Conservation (phyloP, 2,113 vertebrate species). For the Indicator indicator region DNA sequence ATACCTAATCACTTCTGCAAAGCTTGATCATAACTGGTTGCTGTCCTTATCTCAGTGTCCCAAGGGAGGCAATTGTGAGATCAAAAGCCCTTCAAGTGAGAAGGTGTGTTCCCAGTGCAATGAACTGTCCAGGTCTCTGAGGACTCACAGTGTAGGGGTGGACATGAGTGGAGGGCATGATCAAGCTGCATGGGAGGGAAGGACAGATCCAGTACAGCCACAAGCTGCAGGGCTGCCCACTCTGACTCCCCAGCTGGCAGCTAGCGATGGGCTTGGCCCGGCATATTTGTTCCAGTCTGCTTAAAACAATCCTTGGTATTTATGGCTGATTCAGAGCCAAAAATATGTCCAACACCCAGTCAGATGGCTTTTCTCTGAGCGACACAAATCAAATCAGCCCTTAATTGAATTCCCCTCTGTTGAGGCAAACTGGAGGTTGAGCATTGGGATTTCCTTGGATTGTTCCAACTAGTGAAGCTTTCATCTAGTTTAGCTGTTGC, state of each 20-base stretch:
- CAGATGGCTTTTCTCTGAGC: neutral
- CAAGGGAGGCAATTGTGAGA: neutral
- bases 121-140: neutral
- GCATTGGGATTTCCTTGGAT: slow-evolving; percentile 58
- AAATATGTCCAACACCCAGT: neutral
- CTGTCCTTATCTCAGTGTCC: slow-evolving; percentile 16
- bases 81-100: slow-evolving; percentile 6
- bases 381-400: neutral
- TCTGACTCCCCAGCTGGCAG: neutral
- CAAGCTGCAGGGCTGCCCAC: neutral
- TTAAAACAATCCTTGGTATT: slow-evolving; percentile 25
- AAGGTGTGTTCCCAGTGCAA: neutral
- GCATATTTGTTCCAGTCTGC: neutral
- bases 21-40: neutral
- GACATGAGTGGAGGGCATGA: neutral
- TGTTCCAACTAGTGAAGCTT: neutral
- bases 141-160: fast-evolving
- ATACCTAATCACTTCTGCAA: slow-evolving; percentile 22
- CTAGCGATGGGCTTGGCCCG: neutral
- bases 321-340: slow-evolving; percentile 15
- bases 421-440: neutral
- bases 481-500: neutral
- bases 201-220: neutral
- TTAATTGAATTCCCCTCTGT: slow-evolving; percentile 52
- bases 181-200: neutral